A percentile compares a stretch with the other conserved stretches of the same genome.
phyloP scores from a whole-genome alignment of 2,888 invertebrate species.

The Andrena fulva region DNA sequence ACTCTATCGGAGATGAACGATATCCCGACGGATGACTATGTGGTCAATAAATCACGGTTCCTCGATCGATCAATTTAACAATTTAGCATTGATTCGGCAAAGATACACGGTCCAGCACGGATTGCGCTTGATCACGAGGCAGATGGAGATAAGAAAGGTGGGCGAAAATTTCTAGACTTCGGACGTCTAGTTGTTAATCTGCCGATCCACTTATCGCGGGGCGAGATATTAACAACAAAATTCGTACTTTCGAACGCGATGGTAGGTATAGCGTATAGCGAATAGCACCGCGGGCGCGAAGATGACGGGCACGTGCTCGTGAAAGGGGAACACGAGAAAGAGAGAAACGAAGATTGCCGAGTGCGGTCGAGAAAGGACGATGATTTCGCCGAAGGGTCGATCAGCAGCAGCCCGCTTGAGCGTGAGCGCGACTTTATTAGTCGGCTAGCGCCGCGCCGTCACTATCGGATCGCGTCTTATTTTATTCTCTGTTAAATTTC shows the following conservation, averaged over 20 bases:
- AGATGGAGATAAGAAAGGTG: too few species aligned
- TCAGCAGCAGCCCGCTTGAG: slow-evolving; percentile 18
- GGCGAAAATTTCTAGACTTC: background rate
- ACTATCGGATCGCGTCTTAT: background rate
- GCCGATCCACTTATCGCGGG: background rate
- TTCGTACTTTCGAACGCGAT: background rate
- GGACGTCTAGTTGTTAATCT: too few species aligned
- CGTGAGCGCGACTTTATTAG: slow-evolving; percentile 40
- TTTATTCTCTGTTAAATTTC: background rate
- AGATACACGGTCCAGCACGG: too few species aligned
- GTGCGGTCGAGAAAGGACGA: slow-evolving; percentile 39
- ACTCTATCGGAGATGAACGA: too few species aligned
- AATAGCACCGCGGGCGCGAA: background rate
- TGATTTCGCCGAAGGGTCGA: slow-evolving; percentile 44
- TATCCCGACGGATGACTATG: too few species aligned
- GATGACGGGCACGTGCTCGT: slow-evolving; percentile 2
- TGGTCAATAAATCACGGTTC: too few species aligned
- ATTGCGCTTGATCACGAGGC: too few species aligned
- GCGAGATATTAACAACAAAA: background rate
- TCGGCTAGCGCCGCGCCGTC: slow-evolving; percentile 46
- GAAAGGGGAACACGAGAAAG: slow-evolving; percentile 25
- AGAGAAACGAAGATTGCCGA: slow-evolving; percentile 49
- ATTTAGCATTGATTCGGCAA: too few species aligned
- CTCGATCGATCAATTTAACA: too few species aligned
- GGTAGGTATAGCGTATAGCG: too few species aligned